phyloP scores from a whole-genome alignment of 2,113 vertebrate genomes.

The Megaceryle torquata region DNA sequence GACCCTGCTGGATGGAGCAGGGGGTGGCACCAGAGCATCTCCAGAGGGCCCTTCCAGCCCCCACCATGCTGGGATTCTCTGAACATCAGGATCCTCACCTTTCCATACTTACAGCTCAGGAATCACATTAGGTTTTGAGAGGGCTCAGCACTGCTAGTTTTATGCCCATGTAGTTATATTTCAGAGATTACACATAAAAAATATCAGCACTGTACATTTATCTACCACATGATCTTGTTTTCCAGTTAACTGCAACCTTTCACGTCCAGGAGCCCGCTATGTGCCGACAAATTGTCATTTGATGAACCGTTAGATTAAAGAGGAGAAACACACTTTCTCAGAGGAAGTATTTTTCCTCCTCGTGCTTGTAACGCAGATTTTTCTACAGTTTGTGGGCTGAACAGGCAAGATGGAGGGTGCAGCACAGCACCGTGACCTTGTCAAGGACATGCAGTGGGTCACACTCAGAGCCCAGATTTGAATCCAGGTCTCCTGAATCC shows the following conservation, averaged over 20 bases:
- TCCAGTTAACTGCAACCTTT: conserved; percentile 1
- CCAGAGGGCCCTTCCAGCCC: neutral
- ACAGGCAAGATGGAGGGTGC: neutral
- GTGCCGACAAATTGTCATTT: neutral
- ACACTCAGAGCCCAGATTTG: neutral
- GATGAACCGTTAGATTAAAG: conserved; percentile 28
- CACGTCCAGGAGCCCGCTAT: neutral
- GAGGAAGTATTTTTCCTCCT: neutral
- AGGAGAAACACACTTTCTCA: neutral
- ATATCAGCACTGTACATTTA: neutral
- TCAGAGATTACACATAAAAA: neutral
- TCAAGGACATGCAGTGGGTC: neutral
- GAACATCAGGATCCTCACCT: neutral
- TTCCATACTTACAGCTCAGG: neutral
- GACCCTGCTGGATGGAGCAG: neutral
- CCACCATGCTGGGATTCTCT: neutral
- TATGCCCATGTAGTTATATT: neutral
- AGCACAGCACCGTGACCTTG: neutral
- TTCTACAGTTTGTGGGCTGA: neutral
- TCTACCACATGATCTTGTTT: conserved; percentile 43
- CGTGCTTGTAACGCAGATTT: rapidly evolving
- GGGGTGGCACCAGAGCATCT: neutral
- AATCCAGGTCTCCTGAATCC: conserved; percentile 3
- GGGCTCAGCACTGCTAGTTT: neutral
- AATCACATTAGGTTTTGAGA: rapidly evolving